Percentiles rank a stretch among this genome's conserved stretches.
phyloP scores from a whole-genome alignment of 1,140 invertebrate species.

The Solen grandis region DNA sequence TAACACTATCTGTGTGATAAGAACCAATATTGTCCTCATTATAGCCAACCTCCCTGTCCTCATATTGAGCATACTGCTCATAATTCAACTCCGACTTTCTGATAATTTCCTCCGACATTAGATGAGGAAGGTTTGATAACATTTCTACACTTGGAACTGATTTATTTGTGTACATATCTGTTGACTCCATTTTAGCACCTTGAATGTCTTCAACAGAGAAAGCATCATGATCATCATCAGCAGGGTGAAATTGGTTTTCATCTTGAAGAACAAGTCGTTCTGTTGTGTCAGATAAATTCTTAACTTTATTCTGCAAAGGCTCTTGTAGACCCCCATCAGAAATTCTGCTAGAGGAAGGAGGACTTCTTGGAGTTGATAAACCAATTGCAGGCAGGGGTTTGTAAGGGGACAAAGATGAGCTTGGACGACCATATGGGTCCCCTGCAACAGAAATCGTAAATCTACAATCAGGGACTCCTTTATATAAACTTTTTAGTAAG shows the following conservation, averaged over 20 bases:
- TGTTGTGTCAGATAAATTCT: slow-evolving; percentile 10
- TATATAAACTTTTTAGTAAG: too few relatives aligned
- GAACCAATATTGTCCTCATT: not conserved
- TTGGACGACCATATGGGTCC: slow-evolving; percentile 43
- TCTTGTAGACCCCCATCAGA: slow-evolving; percentile 3
- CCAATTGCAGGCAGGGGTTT: slow-evolving; percentile 45
- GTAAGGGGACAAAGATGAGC: slow-evolving; percentile 46
- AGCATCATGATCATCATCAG: slow-evolving; percentile 21
- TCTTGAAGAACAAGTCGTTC: slow-evolving; percentile 29
- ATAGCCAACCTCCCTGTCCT: not conserved
- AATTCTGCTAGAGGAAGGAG: too few relatives aligned
- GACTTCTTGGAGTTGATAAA: slow-evolving; percentile 3
- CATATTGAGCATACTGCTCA: slow-evolving; percentile 4
- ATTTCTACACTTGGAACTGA: slow-evolving; percentile 21
- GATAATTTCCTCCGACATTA: slow-evolving; percentile 35
- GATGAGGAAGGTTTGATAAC: slow-evolving; percentile 28
- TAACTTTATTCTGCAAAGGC: not conserved
- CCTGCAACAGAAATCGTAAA: slow-evolving; percentile 6
- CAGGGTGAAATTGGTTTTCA: slow-evolving; percentile 19
- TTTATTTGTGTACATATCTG: slow-evolving; percentile 13
- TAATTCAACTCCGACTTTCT: slow-evolving; percentile 21
- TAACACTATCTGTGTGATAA: not conserved
- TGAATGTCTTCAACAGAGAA: slow-evolving; percentile 44
- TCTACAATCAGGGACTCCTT: too few relatives aligned
- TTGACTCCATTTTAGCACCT: slow-evolving; percentile 19